Percentiles rank a stretch among this genome's conserved stretches.
Conservation (phyloP, 2,113 vertebrate species). For the Sander lucioperca region DNA sequence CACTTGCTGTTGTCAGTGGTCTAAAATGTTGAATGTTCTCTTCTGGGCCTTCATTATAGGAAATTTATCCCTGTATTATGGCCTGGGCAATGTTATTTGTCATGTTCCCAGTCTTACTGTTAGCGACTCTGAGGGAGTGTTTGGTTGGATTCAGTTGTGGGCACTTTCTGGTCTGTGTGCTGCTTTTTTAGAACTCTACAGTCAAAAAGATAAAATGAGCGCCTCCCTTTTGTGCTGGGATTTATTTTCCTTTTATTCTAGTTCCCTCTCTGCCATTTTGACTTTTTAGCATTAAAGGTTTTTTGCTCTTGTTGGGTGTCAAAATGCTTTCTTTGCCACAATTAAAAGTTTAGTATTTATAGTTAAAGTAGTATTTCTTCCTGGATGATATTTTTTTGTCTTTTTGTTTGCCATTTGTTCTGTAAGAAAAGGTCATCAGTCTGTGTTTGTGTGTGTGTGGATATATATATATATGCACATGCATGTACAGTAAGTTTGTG, state of each 20-base stretch:
- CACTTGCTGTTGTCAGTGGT: slow-evolving; percentile 58
- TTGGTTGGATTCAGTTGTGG: slow-evolving; percentile 55
- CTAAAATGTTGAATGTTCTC: slow-evolving; percentile 54
- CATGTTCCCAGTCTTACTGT: slow-evolving; percentile 57
- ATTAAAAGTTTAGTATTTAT: slow-evolving; percentile 27
- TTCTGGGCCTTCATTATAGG: slow-evolving; percentile 50
- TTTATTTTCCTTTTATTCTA: slow-evolving; percentile 48
- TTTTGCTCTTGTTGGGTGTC: slow-evolving; percentile 19
- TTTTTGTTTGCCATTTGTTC: slow-evolving; percentile 12
- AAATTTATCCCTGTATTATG: slow-evolving; percentile 71
- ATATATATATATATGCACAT: no score
- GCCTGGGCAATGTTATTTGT: slow-evolving; percentile 67
- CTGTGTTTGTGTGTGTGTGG: background rate
- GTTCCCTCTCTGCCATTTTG: slow-evolving; percentile 21
- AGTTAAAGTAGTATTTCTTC: background rate
- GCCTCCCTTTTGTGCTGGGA: slow-evolving; percentile 52
- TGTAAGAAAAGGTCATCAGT: background rate
- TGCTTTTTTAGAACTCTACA: slow-evolving; percentile 47
- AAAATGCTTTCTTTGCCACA: slow-evolving; percentile 34
- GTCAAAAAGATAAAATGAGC: slow-evolving; percentile 53
- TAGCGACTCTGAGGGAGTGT: slow-evolving; percentile 66
- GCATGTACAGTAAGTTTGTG: background rate
- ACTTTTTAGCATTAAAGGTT: slow-evolving; percentile 39
- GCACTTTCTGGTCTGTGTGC: slow-evolving; percentile 46
- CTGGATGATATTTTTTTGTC: background rate